phyloP scores from a whole-genome alignment of 2,113 vertebrate genomes.

The Zosterops pallidus region DNA sequence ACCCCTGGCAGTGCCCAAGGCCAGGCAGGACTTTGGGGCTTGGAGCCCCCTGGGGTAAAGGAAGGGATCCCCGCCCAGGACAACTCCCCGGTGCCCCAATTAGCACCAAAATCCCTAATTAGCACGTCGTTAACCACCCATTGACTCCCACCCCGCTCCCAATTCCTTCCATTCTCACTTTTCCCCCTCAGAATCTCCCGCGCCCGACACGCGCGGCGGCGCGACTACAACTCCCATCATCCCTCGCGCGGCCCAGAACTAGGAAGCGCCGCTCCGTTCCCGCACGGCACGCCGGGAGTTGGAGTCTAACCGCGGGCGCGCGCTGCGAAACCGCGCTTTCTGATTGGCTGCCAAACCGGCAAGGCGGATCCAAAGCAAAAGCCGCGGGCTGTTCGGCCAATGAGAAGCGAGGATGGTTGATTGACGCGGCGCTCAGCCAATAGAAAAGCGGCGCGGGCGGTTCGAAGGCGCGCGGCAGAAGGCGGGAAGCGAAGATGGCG shows the following conservation, averaged over 20 bases:
- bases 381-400: background rate
- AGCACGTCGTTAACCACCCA: background rate
- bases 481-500: background rate
- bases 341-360: background rate
- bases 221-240: background rate
- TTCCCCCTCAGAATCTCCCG: background rate
- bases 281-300: background rate
- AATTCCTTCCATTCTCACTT: no score
- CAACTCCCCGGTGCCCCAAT: background rate
- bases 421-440: background rate
- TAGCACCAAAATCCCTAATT: background rate
- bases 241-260: fast-evolving
- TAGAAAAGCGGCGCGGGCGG: background rate
- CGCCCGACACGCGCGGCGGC: fast-evolving
- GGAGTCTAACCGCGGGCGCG: fast-evolving
- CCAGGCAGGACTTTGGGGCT: no score
- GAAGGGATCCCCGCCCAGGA: fast-evolving
- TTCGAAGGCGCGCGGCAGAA: background rate
- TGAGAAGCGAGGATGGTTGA: fast-evolving
- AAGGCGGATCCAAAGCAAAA: background rate
- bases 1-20: no score
- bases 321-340: background rate
- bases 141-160: background rate
- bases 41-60: no score
- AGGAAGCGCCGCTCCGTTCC: fast-evolving